Percentiles rank a stretch among this genome's conserved stretches.
These are phyloP conservation scores for Gnatocerus cornutus DNA, from an alignment of 2,888 invertebrate genomes.

Conservation along the genomic window DNA sequence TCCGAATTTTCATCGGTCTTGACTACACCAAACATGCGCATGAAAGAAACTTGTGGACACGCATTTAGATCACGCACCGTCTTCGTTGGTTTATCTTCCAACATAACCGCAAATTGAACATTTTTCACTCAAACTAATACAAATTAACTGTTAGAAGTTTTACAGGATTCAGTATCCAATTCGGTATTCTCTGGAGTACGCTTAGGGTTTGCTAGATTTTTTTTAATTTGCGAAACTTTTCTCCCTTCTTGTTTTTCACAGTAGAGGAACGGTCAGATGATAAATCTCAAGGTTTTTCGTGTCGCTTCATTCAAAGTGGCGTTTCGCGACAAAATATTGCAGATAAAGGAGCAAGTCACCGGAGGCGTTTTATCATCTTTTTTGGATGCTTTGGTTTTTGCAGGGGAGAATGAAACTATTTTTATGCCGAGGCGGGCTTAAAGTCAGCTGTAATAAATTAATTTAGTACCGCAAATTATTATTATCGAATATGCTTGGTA, in stretches of 20 bases:
- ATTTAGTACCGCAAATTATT: no score
- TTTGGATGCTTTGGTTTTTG: no score
- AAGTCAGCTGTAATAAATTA: no score
- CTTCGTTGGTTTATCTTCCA: slow-evolving; percentile 17
- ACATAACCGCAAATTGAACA: slow-evolving; percentile 28
- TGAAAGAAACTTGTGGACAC: slow-evolving; percentile 21
- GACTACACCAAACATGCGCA: slow-evolving; percentile 20
- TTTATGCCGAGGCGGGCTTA: no score
- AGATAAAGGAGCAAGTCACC: not conserved
- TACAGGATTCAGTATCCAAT: slow-evolving; percentile 26
- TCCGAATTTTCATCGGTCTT: slow-evolving; percentile 18
- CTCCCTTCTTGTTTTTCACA: slow-evolving; percentile 2
- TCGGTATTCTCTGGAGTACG: slow-evolving; percentile 32
- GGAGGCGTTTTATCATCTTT: no score
- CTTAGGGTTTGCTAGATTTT: slow-evolving; percentile 24
- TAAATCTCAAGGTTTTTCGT: slow-evolving; percentile 15
- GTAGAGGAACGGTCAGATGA: slow-evolving; percentile 3
- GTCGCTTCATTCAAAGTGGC: slow-evolving; percentile 8
- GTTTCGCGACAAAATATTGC: slow-evolving; percentile 11
- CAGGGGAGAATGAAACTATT: no score
- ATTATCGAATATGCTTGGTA: no score
- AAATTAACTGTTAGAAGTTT: slow-evolving; percentile 32
- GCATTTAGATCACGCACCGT: slow-evolving; percentile 37
- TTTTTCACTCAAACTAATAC: slow-evolving; percentile 36
- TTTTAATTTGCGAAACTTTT: slow-evolving; percentile 31